phyloP scores from a whole-genome alignment of 2,797 vertebrate genomes.

The Alca torda region DNA sequence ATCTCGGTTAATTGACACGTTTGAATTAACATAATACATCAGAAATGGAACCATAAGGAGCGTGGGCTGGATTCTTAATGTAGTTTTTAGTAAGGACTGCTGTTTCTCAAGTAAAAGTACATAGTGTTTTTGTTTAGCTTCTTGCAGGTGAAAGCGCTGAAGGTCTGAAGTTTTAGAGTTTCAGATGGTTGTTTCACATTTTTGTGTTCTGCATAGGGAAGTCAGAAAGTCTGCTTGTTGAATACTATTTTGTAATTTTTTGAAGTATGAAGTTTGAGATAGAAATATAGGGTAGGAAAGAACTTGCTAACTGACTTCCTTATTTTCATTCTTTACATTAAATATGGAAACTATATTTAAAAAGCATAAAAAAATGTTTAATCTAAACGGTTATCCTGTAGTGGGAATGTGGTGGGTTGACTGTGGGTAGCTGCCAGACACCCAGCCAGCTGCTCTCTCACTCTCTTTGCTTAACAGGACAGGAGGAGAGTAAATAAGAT shows the following conservation, averaged over 20 bases:
- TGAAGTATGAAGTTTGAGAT: neutral
- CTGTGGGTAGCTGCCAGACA: neutral
- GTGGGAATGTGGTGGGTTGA: neutral
- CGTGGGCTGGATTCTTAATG: neutral
- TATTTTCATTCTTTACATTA: neutral
- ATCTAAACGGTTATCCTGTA: neutral
- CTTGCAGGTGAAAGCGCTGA: neutral
- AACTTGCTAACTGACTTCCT: neutral
- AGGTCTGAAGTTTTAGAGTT: neutral
- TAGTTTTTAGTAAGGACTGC: neutral
- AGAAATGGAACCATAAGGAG: conserved; percentile 1
- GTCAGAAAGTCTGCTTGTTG: neutral
- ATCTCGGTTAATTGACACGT: neutral
- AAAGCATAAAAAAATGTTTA: neutral
- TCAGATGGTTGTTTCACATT: neutral
- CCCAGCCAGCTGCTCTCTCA: neutral
- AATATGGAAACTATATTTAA: neutral
- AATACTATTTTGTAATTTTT: neutral
- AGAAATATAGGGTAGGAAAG: neutral
- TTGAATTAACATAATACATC: neutral
- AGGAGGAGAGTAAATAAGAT: neutral
- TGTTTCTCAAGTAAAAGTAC: neutral
- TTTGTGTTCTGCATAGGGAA: neutral
- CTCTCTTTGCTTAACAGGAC: neutral
- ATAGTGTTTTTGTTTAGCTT: neutral